Evolutionary conservation across 2,113 vertebrate genomes (phyloP), one percentile per base, ranked within the genome.

Genomic region (Aix galericulata): DNA sequence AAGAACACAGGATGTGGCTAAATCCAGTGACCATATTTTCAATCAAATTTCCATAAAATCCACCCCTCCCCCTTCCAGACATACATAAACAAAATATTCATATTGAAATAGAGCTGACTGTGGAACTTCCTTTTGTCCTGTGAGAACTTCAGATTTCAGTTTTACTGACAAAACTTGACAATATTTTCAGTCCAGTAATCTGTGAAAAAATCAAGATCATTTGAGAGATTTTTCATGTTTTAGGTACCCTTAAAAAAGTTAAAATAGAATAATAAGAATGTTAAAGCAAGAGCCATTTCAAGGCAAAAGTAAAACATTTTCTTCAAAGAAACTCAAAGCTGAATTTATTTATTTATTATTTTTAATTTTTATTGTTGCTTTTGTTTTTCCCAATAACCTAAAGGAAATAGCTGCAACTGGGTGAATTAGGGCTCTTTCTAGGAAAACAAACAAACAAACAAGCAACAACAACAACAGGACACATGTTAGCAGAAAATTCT

Each of bases 1-100:
- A 80, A 66, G 81, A 82, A 84, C 3, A 5, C 88, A 75, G 86
- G 80, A 56, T 85, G 48, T 77, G 93, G 75, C 53, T 72, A 60
- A 12, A 62, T 68, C 50, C 59, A 56, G 44, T 8, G 32, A 58
- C 42, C 29, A 48, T 44, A 52, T 59, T 85, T 79, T 44, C 62
- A 22, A 36, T 42, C 56, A 72, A 13, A 64, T 94, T 94, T 75
- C 85, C 84, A 83, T 93, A 56, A 95, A 88, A 88, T 85, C 22
- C 25, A 29, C 17, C 11, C 29, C 71, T 38, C 34, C 31, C 34
- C 8, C 3, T 8, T 22, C 36, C 29, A 74, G 59, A 52, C 2
- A 10, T 13, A 36, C 0, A 1, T 13, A 59, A 25, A 63, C 27
- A 67, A 85, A 93, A 91, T 59, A 89, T 72, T 82, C 66, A 42